Base-by-base conservation (phyloP, 2,113 vertebrate genomes). In the Merops nubicus region DNA sequence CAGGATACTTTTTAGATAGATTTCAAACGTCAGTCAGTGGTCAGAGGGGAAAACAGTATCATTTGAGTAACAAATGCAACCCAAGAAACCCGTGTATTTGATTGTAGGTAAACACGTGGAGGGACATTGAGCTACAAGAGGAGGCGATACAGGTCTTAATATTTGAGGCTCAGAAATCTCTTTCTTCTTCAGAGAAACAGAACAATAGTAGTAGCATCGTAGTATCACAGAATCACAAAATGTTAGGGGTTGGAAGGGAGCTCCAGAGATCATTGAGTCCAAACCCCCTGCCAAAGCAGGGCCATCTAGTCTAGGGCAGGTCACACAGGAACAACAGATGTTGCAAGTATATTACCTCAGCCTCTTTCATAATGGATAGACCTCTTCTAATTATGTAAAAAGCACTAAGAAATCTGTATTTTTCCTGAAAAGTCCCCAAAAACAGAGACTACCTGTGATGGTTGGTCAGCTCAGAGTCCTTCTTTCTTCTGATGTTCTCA, bases 1-100 rank as follows among this genome's bases (percentile, higher is more conserved):
- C 34, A 51, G 13, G 7, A 63, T 90, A 54, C 9, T 16, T 21
- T 91, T 60, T 34, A 78, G 64, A 50, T 50, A 34, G 42, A 63
- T 79, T 79, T 83, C 42, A 83, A 76, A 56, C 15, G 17, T 11
- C 22, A 50, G 16, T 40, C 34, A 67, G 6, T 19, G 5, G 11
- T 29, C 8, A 3, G 2, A 4, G 5, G 18, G 8, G 2, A 6
- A 6, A 34, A 78, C 8, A 5, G 9, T 63, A 11, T 50, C 6
- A 47, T 75, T 74, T 72, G 33, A 10, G 8, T 54, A 68, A 70
- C 0, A 9, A 95, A 40, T 42, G 29, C 15, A 91, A 78, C 22
- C 81, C 60, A 82, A 3, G 0, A 6, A 90, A 42, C 4, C 7
- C 36, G 3, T 19, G 2, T 63, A 42, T 54, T 54, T 59, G 26